These are phyloP conservation scores for Pantherophis guttatus DNA, from an alignment of 2,113 vertebrate genomes.

Conservation along the genomic window DNA sequence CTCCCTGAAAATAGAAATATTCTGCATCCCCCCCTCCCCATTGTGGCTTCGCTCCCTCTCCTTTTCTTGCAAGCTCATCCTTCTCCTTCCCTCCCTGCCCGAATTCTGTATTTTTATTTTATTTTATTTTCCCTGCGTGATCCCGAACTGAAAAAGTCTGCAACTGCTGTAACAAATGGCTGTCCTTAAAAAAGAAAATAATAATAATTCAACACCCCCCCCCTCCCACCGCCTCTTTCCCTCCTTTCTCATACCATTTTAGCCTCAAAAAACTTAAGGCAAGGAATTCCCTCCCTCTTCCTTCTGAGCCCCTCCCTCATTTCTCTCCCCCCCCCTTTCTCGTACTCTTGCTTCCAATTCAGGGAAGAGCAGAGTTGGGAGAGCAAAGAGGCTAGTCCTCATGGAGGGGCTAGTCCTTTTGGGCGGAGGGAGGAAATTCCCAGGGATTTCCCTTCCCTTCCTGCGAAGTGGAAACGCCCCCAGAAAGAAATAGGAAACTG, in stretches of 20 bases:
- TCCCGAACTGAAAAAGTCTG: conserved; percentile 57
- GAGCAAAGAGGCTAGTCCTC: not conserved
- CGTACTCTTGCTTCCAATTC: not conserved
- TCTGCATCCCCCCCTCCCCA: not conserved
- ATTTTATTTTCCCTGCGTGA: conserved; percentile 19
- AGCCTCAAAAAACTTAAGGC: not conserved
- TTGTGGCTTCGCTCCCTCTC: conserved; percentile 28
- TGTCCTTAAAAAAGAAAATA: not conserved
- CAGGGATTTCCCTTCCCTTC: accelerated
- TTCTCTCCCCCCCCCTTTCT: not conserved
- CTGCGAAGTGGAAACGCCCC: not conserved
- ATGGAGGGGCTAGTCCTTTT: not conserved
- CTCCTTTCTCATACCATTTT: not conserved
- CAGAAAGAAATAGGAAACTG: not conserved
- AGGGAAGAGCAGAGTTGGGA: not conserved
- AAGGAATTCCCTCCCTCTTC: not conserved
- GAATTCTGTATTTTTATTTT: conserved; percentile 32
- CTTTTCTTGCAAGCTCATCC: conserved; percentile 6
- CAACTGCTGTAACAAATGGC: conserved; percentile 58
- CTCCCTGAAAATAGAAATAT: not conserved
- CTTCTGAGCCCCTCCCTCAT: not conserved
- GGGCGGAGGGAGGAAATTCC: not conserved
- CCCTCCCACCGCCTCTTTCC: not conserved
- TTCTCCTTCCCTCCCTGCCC: not conserved
- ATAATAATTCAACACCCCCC: not conserved